Evolutionary conservation across 2,888 invertebrate genomes (phyloP).

Genomic region (Agrochola circellaris): DNA sequence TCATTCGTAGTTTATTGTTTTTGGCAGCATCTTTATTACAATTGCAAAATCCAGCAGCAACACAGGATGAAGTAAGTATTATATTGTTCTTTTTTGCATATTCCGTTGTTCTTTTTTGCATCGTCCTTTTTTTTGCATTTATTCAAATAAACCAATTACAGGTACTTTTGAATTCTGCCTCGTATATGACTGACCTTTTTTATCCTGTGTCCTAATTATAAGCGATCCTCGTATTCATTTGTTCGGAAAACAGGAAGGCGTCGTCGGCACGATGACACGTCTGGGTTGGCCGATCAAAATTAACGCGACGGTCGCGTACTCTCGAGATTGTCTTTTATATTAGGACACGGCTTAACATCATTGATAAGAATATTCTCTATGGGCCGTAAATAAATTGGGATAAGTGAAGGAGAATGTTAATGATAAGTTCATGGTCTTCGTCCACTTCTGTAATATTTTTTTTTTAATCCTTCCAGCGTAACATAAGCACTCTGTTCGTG

Average conservation of each 20-base stretch:
- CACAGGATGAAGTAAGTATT: constrained; percentile 5
- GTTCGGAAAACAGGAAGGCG: too few relatives aligned
- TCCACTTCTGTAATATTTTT: neutral
- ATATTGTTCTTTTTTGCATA: neutral
- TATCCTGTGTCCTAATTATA: too few relatives aligned
- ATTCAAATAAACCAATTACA: too few relatives aligned
- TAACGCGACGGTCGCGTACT: too few relatives aligned
- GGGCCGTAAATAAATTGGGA: neutral
- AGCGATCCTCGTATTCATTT: too few relatives aligned
- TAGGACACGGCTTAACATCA: neutral
- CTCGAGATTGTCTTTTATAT: too few relatives aligned
- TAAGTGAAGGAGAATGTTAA: neutral
- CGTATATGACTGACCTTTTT: too few relatives aligned
- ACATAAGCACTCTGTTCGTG: neutral
- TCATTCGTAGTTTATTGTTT: neutral
- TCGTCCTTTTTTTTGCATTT: too few relatives aligned
- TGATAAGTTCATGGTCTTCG: neutral
- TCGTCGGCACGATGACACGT: too few relatives aligned
- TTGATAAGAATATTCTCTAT: neutral
- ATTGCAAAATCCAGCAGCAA: neutral
- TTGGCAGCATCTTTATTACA: neutral
- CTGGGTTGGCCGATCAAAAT: too few relatives aligned
- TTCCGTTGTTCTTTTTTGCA: neutral
- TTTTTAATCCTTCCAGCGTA: neutral
- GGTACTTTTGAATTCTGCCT: too few relatives aligned